Percentiles rank a stretch among this genome's conserved stretches.
Evolutionary conservation across 2,113 vertebrate species (phyloP).

Genomic region (Macroglossus sobrinus): DNA sequence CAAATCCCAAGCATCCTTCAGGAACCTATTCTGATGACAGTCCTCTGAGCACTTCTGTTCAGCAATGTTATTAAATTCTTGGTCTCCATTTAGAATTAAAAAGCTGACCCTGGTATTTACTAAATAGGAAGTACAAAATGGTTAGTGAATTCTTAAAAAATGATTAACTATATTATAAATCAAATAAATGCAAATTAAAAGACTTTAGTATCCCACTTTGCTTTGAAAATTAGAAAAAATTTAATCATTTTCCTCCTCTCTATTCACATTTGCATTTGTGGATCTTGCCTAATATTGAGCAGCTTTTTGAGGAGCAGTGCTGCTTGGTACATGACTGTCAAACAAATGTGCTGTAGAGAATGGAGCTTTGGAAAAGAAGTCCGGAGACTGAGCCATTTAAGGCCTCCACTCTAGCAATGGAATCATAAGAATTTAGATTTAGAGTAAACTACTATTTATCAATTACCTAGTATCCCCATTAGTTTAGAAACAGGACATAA

Average conservation of each 20-base stretch:
- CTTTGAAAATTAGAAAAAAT: background rate
- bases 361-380: background rate
- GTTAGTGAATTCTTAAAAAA: background rate
- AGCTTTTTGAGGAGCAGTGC: background rate
- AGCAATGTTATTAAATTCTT: background rate
- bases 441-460: background rate
- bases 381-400: background rate
- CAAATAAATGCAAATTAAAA: constrained; percentile 2
- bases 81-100: background rate
- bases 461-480: background rate
- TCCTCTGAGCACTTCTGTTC: background rate
- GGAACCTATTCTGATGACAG: background rate
- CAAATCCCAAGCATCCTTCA: background rate
- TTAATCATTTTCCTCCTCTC: background rate
- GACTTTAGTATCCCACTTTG: background rate
- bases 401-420: background rate
- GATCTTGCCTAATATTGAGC: background rate
- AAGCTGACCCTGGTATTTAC: background rate
- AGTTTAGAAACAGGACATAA: background rate
- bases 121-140: background rate
- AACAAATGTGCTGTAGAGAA: background rate
- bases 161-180: background rate
- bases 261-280: background rate
- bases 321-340: background rate
- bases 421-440: background rate